Evolutionary conservation across 2,888 invertebrate genomes (phyloP), one percentile per base, ranked within the genome.

Genomic region (Scaeva pyrastri): DNA sequence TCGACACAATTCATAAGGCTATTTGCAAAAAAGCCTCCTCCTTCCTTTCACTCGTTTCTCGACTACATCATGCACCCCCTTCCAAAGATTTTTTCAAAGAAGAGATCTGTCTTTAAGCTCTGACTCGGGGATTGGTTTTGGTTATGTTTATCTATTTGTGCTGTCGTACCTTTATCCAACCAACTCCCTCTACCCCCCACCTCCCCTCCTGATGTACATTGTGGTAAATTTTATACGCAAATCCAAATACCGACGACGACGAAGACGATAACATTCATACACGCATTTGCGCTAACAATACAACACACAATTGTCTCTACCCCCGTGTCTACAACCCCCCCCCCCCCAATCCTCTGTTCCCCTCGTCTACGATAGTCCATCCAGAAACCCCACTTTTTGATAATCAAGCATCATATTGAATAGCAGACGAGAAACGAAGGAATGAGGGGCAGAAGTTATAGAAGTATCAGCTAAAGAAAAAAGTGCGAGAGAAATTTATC

Each of bases 401-500:
- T 86, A 86, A 86, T 82, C 86, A 86, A 82, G 82, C 82, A 74
- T 82, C 74, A 78, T 86, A 78, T 77, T 82, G 86, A 82, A 82
- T 82, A 45, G 86, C 71, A 73, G 19, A 41, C 5, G 36, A 39
- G 21, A 26, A 26, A 36, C 64, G 58, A 74, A 52, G 75, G 75
- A 71, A 81, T 64, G 56, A 58, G 60, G 21, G n/a, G n/a, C n/a
- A n/a, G n/a, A n/a, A n/a, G n/a, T n/a, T n/a, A n/a, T 36, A 19
- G 36, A 1, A 70, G 19, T 16, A 19, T 12, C 39, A 39, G 11
- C 11, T 36, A 55, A 6, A 60, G 72, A 80, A 80, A 84, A 78
- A 86, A 74, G 74, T 82, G 86, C 82, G 82, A 86, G 71, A 73
- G 64, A 87, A 87, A 87, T 87, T 87, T 87, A 87, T 87, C 87